Evolutionary conservation across 2,888 invertebrate species (phyloP).

Genomic region (Ormyrus nitidulus): DNA sequence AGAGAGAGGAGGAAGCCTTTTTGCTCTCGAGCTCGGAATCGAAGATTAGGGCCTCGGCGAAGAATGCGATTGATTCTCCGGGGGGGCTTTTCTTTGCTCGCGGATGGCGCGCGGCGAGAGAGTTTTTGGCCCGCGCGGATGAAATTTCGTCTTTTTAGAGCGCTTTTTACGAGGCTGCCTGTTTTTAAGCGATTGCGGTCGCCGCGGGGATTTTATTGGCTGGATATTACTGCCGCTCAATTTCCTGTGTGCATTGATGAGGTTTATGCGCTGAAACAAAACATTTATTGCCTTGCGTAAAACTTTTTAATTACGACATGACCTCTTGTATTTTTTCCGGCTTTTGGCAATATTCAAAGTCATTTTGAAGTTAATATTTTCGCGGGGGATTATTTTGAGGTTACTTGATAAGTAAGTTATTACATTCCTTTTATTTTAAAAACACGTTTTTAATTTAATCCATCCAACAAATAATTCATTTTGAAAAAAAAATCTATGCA

Average conservation of each 20-base stretch:
- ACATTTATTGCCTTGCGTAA: no score
- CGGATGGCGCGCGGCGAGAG: not conserved
- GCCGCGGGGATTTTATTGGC: conserved; percentile 5
- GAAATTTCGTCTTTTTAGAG: conserved; percentile 11
- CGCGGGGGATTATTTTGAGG: no score
- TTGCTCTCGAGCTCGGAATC: conserved; percentile 12
- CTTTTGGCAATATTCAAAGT: no score
- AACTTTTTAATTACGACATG: no score
- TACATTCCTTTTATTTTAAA: no score
- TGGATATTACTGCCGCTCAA: conserved; percentile 13
- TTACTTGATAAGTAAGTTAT: no score
- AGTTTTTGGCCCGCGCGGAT: conserved; percentile 1
- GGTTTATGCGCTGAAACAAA: no score
- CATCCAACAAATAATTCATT: no score
- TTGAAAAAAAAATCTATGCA: no score
- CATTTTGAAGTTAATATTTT: no score
- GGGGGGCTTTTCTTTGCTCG: not conserved
- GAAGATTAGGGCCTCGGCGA: conserved; percentile 22
- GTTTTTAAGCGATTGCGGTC: conserved; percentile 32
- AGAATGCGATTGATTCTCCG: not conserved
- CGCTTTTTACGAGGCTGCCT: conserved; percentile 16
- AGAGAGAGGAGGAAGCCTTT: not conserved
- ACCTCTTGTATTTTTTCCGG: no score
- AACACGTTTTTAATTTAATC: no score
- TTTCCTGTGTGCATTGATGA: not conserved